These are phyloP conservation scores for Phasia obesa DNA, from an alignment of 2,888 invertebrate species.

Conservation along the genomic window DNA sequence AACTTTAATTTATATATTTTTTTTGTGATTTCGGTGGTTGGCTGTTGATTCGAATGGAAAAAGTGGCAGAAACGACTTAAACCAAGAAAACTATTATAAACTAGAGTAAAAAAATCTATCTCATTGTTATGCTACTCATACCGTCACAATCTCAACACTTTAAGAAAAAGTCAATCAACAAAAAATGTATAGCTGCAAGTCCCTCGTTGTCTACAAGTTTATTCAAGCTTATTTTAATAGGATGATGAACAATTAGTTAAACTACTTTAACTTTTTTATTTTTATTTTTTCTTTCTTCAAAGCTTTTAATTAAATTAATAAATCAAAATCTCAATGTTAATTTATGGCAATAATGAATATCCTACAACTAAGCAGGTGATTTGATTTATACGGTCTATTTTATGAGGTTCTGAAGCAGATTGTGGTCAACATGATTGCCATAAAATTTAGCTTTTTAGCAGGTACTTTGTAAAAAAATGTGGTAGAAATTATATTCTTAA, in stretches of 20 bases:
- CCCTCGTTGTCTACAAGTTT: conserved; percentile 21
- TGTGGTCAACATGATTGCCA: background rate
- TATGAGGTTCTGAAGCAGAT: background rate
- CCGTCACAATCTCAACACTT: conserved; percentile 63
- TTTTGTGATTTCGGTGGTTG: conserved; percentile 21
- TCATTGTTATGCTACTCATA: conserved; percentile 55
- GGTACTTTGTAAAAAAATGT: too few relatives aligned
- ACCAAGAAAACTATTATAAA: conserved; percentile 11
- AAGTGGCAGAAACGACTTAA: conserved; percentile 20
- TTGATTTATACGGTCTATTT: too few relatives aligned
- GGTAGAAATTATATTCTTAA: too few relatives aligned
- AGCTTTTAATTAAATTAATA: conserved; percentile 60
- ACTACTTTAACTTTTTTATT: conserved; percentile 34
- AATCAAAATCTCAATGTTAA: conserved; percentile 61
- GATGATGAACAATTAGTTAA: conserved; percentile 64
- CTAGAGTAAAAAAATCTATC: conserved; percentile 30
- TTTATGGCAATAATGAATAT: conserved; percentile 48
- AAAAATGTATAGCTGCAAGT: conserved; percentile 20
- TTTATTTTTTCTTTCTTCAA: conserved; percentile 10
- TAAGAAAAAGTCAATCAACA: conserved; percentile 58
- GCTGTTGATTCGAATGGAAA: conserved; percentile 43
- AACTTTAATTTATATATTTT: conserved; percentile 16
- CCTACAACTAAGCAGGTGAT: conserved; percentile 24
- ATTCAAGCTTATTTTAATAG: conserved; percentile 22
- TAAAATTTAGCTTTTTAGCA: background rate